Evolutionary conservation across 2,888 invertebrate genomes (phyloP).

Genomic region (Capitulum mitella): DNA sequence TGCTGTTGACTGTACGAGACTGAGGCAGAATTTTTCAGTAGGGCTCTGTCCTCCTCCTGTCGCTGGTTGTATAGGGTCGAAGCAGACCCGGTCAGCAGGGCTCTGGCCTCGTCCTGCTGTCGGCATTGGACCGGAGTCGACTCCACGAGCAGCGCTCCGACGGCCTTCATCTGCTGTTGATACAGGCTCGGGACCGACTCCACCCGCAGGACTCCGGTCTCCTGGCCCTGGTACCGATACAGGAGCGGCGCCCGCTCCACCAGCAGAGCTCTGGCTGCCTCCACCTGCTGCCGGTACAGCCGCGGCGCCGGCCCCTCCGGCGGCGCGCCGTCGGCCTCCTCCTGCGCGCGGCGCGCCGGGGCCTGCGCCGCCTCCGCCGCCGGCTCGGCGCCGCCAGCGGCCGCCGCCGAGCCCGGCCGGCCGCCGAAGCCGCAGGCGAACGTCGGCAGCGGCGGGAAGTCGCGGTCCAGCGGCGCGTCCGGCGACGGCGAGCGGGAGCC

Average conservation of each 20-base stretch:
- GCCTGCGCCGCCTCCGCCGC: not conserved
- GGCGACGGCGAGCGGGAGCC: not conserved
- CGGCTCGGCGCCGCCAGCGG: not conserved
- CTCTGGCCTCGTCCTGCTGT: no score
- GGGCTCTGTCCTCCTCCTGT: no score
- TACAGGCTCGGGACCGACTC: no score
- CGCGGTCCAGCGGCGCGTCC: constrained; percentile 1
- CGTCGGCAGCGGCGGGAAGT: constrained; percentile 15
- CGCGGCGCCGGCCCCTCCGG: not conserved
- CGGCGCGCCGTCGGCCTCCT: not conserved
- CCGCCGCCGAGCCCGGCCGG: not conserved
- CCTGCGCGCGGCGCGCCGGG: not conserved
- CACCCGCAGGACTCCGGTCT: no score
- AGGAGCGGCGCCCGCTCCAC: not conserved
- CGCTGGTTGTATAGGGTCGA: no score
- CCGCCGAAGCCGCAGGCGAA: not conserved
- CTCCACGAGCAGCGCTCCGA: no score
- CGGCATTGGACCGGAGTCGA: no score
- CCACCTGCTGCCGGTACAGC: no score
- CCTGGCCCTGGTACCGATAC: not conserved
- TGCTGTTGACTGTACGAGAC: no score
- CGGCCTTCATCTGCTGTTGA: no score
- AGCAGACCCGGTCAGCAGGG: no score
- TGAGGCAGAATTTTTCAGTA: no score
- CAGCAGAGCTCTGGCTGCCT: not conserved